Percentiles rank a stretch among this genome's conserved stretches.
Evolutionary conservation across 2,888 invertebrate species (phyloP).

Genomic region (Campopleginae sp.): DNA sequence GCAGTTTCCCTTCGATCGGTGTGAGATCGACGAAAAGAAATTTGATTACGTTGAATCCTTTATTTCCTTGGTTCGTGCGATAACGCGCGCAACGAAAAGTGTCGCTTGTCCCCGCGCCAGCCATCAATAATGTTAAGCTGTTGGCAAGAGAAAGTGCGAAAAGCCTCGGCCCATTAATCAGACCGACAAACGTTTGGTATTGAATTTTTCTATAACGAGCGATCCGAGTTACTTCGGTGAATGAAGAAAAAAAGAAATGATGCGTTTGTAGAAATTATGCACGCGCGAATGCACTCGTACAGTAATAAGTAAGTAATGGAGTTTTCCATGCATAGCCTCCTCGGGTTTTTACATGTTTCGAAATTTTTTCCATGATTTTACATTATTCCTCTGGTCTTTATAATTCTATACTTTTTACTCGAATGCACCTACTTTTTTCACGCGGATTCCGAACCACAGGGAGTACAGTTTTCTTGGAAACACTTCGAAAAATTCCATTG

Average conservation of each 20-base stretch:
- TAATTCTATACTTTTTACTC: too few relatives aligned
- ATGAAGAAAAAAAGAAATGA: constrained; percentile 1
- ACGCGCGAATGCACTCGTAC: not conserved
- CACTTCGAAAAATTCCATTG: too few relatives aligned
- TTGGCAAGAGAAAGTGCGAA: constrained; percentile 44
- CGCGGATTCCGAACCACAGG: too few relatives aligned
- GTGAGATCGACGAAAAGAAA: not conserved
- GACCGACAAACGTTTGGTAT: constrained; percentile 24
- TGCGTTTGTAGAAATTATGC: not conserved
- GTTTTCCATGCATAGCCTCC: too few relatives aligned
- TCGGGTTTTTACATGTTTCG: too few relatives aligned
- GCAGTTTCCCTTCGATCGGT: not conserved
- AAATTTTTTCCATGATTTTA: too few relatives aligned
- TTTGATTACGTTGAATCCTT: not conserved
- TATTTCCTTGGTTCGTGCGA: not conserved
- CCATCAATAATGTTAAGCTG: constrained; percentile 34
- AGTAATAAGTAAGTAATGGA: too few relatives aligned
- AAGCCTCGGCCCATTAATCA: constrained; percentile 35
- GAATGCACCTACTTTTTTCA: too few relatives aligned
- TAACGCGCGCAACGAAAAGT: constrained; percentile 8
- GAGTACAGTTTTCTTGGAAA: too few relatives aligned
- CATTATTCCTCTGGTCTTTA: too few relatives aligned
- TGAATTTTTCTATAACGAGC: constrained; percentile 33
- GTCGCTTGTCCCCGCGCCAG: constrained; percentile 14
- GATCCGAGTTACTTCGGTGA: not conserved